Evolutionary conservation across 2,888 invertebrate genomes (phyloP), one percentile per base, ranked within the genome.

Genomic region (Tipula vernalis): DNA sequence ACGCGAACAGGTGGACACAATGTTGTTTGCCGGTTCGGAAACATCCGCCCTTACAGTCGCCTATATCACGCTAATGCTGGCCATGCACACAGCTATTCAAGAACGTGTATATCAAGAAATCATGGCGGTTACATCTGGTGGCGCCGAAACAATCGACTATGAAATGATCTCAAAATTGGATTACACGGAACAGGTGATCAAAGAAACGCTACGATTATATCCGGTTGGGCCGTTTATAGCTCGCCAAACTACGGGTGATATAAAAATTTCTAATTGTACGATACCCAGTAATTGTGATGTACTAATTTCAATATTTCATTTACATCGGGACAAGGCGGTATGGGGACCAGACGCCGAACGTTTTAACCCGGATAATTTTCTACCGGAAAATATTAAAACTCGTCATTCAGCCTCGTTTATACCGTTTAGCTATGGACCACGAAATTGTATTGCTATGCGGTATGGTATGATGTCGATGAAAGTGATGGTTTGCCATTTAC

Each of bases 341-440:
- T 91, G 91, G 91, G 91, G 91, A 1, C 87, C 88, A 0, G 89
- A 90, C n/a, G 91, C 91, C 5, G 89, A 89, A 39, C 88, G 87
- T 5, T 91, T 91, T 39, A 90, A 91, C 89, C 91, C 91, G 0
- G 90, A 91, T 6, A 89, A 91, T 85, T 91, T 91, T 87, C 87
- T 91, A 41, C 91, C 91, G 0, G 89, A 89, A 87, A 88, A 90
- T 85, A 89, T 88, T n/a, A 89, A 28, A 28, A 28, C 88, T 13
- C 90, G 90, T 13, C 91, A 91, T 88, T 89, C 91, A 0, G 91
- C 90, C 85, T 89, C 91, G 0, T 91, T 89, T 87, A 90, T 91
- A 87, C 91, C 91, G 2, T 91, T 91, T 42, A 90, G 90, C n/a
- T 91, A 91, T 87, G 91, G 91, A 1, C 88, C 90, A 13, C 88